phyloP scores from a whole-genome alignment of 1,140 invertebrate species.

The Drosophila cardini region DNA sequence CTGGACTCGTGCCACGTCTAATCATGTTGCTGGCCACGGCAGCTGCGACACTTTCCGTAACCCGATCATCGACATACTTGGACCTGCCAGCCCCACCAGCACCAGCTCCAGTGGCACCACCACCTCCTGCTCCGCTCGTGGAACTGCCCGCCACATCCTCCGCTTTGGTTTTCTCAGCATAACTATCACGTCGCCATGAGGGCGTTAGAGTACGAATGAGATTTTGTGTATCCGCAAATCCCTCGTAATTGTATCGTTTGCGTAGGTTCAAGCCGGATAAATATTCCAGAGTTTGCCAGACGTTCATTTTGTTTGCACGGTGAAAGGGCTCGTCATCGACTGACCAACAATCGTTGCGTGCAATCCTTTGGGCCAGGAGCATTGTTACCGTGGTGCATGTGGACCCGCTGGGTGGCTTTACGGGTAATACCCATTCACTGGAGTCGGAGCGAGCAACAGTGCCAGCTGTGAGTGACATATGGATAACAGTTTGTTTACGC shows the following conservation, averaged over 20 bases:
- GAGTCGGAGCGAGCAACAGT: constrained; percentile 70
- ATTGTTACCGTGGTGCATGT: constrained; percentile 78
- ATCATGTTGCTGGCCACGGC: constrained; percentile 36
- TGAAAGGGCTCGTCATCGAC: constrained; percentile 79
- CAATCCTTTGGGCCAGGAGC: constrained; percentile 79
- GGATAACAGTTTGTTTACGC: constrained; percentile 65
- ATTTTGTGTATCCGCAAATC: constrained; percentile 75
- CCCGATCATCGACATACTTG: constrained; percentile 55
- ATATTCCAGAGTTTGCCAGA: constrained; percentile 81
- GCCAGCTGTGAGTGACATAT: constrained; percentile 72
- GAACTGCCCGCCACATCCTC: constrained; percentile 35
- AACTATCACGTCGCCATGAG: constrained; percentile 79
- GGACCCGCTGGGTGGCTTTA: constrained; percentile 40
- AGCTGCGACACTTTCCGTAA: constrained; percentile 21
- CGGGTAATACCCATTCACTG: constrained; percentile 59
- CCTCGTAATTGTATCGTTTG: constrained; percentile 80
- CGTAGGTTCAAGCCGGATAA: constrained; percentile 72
- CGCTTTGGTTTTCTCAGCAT: constrained; percentile 64
- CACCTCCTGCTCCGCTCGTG: neutral
- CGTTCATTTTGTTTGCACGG: constrained; percentile 83
- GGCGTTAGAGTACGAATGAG: constrained; percentile 73
- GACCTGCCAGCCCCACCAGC: neutral
- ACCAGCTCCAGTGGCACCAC: neutral
- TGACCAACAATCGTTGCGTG: constrained; percentile 81
- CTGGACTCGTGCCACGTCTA: constrained; percentile 35